These are phyloP conservation scores for Pseudopipra pipra DNA, from an alignment of 2,113 vertebrate species.

Conservation along the genomic window DNA sequence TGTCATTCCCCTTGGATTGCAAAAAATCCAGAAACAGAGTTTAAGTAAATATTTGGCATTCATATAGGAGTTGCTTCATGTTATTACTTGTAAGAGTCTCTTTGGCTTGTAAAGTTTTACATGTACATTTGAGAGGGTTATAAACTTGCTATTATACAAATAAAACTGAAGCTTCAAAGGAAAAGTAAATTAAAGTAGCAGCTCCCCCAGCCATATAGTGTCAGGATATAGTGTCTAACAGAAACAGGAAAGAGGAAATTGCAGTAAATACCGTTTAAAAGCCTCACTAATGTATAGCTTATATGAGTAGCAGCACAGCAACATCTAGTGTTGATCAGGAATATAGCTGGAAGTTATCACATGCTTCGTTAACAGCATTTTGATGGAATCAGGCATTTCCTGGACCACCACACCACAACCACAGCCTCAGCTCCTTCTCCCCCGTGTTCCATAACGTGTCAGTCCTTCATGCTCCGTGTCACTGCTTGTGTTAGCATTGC, in stretches of 20 bases:
- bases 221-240: background rate
- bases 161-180: background rate
- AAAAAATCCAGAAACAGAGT: conserved; percentile 69
- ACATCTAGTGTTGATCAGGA: conserved; percentile 73
- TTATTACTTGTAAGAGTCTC: background rate
- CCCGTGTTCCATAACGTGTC: fast-evolving
- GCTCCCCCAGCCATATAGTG: background rate
- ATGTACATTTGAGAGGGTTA: background rate
- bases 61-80: conserved; percentile 20
- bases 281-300: conserved; percentile 5
- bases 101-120: conserved; percentile 1
- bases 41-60: conserved; percentile 78
- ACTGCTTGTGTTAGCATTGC: background rate
- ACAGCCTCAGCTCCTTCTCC: background rate
- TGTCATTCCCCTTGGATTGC: conserved; percentile 72
- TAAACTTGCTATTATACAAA: background rate
- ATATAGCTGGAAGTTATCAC: conserved; percentile 40
- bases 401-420: background rate
- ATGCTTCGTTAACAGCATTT: background rate
- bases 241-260: conserved; percentile 20
- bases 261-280: background rate
- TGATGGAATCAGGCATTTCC: background rate
- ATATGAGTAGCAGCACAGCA: conserved; percentile 71
- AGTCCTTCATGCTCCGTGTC: background rate
- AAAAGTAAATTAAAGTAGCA: background rate